Evolutionary conservation across 2,888 invertebrate species (phyloP).

Genomic region (Callosobruchus maculatus): DNA sequence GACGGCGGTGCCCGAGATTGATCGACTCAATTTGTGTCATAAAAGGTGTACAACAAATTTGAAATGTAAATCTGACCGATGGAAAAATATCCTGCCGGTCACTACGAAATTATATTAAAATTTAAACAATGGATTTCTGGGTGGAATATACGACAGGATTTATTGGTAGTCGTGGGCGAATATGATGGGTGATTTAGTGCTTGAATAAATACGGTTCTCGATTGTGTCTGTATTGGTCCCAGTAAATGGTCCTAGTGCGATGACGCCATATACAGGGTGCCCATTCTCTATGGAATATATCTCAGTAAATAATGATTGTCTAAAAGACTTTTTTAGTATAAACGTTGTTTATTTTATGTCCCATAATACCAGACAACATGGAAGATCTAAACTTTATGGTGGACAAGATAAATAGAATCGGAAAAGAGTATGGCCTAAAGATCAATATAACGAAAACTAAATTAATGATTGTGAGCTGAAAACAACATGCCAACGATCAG

Average conservation of each 20-base stretch:
- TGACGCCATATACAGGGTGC: neutral
- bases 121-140: neutral
- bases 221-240: neutral
- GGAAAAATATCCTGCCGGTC: neutral
- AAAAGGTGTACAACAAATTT: neutral
- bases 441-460: no score
- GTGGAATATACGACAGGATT: neutral
- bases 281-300: no score
- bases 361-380: no score
- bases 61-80: neutral
- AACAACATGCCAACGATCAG: no score
- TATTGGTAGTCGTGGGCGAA: neutral
- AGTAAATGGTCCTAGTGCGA: neutral
- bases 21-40: neutral
- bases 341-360: no score
- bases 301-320: no score
- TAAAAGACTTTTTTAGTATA: no score
- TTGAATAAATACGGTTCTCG: neutral
- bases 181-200: neutral
- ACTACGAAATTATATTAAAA: neutral
- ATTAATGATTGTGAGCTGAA: no score
- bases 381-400: no score
- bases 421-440: no score
- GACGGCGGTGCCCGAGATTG: neutral
- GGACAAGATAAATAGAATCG: no score